Percentiles rank a stretch among this genome's conserved stretches.
Evolutionary conservation across 2,888 invertebrate species (phyloP).

Genomic region (Autographa pulchrina): DNA sequence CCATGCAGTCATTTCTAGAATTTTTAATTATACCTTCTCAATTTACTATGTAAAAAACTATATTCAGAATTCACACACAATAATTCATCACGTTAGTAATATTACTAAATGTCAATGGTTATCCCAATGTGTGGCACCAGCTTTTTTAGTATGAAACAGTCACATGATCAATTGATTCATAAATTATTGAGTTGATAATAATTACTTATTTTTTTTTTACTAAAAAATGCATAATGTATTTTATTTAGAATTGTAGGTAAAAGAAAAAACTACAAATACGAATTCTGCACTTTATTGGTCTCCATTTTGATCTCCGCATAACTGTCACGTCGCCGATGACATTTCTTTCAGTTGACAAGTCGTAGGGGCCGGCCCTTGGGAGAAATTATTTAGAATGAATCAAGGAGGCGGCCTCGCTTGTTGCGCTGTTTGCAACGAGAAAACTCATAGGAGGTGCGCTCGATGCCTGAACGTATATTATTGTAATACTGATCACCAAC

Average conservation of each 20-base stretch:
- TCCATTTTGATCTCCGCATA: conserved; percentile 28
- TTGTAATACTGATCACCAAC: conserved; percentile 94
- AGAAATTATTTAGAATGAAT: conserved; percentile 85
- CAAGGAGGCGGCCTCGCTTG: conserved; percentile 81
- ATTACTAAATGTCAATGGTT: not conserved
- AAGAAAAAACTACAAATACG: not conserved
- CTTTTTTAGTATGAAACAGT: not conserved
- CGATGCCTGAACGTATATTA: conserved; percentile 93
- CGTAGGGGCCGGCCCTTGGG: conserved; percentile 74
- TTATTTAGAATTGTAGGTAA: not conserved
- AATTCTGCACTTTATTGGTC: not conserved
- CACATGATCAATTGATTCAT: not conserved
- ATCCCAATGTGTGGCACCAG: not conserved
- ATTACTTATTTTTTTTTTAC: not conserved
- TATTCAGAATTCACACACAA: no score
- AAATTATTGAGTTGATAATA: not conserved
- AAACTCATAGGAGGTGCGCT: conserved; percentile 92
- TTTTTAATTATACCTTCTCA: no score
- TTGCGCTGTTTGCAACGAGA: conserved; percentile 91
- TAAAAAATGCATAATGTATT: not conserved
- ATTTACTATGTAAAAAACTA: no score
- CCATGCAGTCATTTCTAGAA: no score
- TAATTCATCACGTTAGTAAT: not conserved
- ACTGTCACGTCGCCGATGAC: conserved; percentile 66
- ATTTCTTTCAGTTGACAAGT: conserved; percentile 70